A percentile compares a stretch with the other conserved stretches of the same genome.
Conservation (phyloP, 2,888 invertebrate species). For the Sesia apiformis region DNA sequence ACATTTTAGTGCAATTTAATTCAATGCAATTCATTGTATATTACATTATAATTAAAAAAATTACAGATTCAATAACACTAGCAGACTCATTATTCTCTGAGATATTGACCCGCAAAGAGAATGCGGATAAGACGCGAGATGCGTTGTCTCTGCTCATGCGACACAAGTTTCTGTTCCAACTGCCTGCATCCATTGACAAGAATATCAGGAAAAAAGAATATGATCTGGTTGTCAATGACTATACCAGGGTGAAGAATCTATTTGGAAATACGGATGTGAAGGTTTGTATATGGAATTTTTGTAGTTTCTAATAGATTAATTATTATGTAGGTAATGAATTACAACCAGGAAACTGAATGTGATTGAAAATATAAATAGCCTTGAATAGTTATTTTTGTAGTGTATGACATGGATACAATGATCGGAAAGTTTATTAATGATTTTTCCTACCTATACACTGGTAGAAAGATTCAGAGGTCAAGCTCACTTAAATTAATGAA, state of each 20-base stretch:
- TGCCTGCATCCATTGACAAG: slow-evolving; percentile 94
- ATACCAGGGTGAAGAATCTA: slow-evolving; percentile 94
- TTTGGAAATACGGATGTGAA: slow-evolving; percentile 95
- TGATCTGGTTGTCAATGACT: slow-evolving; percentile 98
- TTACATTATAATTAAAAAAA: not conserved
- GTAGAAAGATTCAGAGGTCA: no score
- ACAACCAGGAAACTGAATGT: no score
- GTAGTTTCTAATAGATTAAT: no score
- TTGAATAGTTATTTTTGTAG: no score
- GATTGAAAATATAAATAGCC: no score
- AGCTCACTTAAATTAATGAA: no score
- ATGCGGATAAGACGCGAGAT: slow-evolving; percentile 96
- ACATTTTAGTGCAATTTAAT: no score
- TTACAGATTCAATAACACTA: slow-evolving; percentile 88
- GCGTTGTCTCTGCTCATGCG: slow-evolving; percentile 93
- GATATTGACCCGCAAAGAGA: slow-evolving; percentile 92
- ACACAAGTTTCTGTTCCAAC: slow-evolving; percentile 95
- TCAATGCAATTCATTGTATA: not conserved
- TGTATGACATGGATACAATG: no score
- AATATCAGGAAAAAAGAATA: slow-evolving; percentile 96
- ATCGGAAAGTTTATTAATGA: no score
- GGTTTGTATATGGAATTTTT: slow-evolving; percentile 41
- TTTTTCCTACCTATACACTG: no score
- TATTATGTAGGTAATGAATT: no score
- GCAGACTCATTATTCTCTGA: slow-evolving; percentile 95